A percentile compares a stretch with the other conserved stretches of the same genome.
phyloP scores from a whole-genome alignment of 2,888 invertebrate genomes.

The Argyresthia albistria region DNA sequence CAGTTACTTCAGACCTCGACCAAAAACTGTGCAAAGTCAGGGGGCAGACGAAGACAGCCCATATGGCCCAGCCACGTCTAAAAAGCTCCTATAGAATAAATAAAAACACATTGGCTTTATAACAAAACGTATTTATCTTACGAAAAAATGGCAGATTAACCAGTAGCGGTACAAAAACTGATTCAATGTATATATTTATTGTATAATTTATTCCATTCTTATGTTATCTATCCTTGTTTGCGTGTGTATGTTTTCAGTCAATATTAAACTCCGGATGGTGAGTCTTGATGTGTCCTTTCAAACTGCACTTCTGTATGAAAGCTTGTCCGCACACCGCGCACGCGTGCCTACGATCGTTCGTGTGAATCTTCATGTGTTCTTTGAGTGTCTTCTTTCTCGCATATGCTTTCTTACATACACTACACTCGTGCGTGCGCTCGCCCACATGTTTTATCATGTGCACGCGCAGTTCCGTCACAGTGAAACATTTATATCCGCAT shows the following conservation, averaged over 20 bases:
- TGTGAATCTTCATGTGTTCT: slow-evolving; percentile 38
- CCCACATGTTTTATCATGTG: slow-evolving; percentile 34
- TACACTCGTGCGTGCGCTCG: slow-evolving; percentile 33
- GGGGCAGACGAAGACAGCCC: too few species aligned
- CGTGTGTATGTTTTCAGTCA: neutral
- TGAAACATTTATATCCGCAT: slow-evolving; percentile 40
- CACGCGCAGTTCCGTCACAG: slow-evolving; percentile 23
- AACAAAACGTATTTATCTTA: too few species aligned
- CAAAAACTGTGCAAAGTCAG: too few species aligned
- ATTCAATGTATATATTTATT: too few species aligned
- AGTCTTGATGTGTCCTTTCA: slow-evolving; percentile 54
- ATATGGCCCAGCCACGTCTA: too few species aligned
- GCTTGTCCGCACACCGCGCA: slow-evolving; percentile 8
- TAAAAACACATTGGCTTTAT: too few species aligned
- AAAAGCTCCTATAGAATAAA: too few species aligned
- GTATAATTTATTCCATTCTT: too few species aligned
- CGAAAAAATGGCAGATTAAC: too few species aligned
- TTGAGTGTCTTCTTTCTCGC: slow-evolving; percentile 34
- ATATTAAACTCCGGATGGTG: slow-evolving; percentile 28
- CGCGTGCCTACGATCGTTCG: slow-evolving; percentile 18
- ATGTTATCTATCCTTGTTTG: too few species aligned
- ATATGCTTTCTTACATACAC: slow-evolving; percentile 45
- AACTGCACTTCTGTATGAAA: slow-evolving; percentile 28
- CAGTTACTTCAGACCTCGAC: too few species aligned
- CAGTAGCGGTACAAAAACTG: too few species aligned